Percentiles rank a stretch among this genome's conserved stretches.
phyloP scores from a whole-genome alignment of 2,797 vertebrate species.

The Oryzias dopingdopingensis region DNA sequence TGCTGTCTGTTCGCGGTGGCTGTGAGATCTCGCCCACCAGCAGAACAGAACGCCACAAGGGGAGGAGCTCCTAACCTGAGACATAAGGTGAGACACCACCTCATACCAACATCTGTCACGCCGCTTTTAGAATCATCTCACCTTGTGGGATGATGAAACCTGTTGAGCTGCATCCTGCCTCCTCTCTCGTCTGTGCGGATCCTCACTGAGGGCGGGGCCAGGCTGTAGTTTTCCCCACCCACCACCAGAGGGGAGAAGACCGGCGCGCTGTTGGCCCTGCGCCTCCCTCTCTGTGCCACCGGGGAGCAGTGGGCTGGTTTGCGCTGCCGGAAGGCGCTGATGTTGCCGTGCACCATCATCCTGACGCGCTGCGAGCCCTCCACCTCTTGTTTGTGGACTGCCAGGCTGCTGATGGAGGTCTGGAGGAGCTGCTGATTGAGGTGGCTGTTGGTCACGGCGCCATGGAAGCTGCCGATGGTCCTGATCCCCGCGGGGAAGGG shows the following conservation, averaged over 20 bases:
- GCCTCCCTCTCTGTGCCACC: slow-evolving; percentile 57
- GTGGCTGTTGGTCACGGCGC: slow-evolving; percentile 72
- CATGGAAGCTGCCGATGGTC: slow-evolving; percentile 65
- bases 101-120: too few species aligned
- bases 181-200: slow-evolving; percentile 53
- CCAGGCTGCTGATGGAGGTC: slow-evolving; percentile 16
- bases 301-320: slow-evolving; percentile 27
- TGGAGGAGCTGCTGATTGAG: slow-evolving; percentile 54
- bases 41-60: too few species aligned
- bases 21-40: too few species aligned
- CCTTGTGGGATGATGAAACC: slow-evolving; percentile 65
- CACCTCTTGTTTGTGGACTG: slow-evolving; percentile 43
- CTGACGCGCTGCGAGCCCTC: slow-evolving; percentile 45
- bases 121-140: slow-evolving; percentile 18
- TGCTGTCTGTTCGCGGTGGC: too few species aligned
- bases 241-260: slow-evolving; percentile 73
- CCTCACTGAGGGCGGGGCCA: slow-evolving; percentile 67
- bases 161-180: slow-evolving; percentile 51
- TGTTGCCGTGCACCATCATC: slow-evolving; percentile 37
- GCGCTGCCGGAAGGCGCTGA: slow-evolving; percentile 60
- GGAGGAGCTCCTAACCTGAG: too few species aligned
- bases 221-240: slow-evolving; percentile 75
- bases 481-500: slow-evolving; percentile 64
- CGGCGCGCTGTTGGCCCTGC: slow-evolving; percentile 67
- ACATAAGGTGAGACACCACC: too few species aligned